Percentiles rank a stretch among this genome's conserved stretches.
Evolutionary conservation across 2,797 vertebrate species (phyloP).

Genomic region (Tragopan temminckii): DNA sequence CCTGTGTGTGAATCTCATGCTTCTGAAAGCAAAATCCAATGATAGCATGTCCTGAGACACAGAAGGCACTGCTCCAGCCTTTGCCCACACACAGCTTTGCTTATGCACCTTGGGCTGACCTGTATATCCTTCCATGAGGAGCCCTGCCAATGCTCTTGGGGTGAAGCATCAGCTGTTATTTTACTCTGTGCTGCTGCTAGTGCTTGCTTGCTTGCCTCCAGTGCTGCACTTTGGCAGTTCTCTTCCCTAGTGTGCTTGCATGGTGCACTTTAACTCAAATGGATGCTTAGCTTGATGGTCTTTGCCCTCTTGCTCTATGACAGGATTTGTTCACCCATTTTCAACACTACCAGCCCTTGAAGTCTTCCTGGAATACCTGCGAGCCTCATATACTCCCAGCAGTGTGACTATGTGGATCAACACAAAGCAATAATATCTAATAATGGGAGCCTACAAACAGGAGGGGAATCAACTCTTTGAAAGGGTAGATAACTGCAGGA

Average conservation of each 20-base stretch:
- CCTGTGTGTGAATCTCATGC: neutral
- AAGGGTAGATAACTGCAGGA: too few relatives aligned
- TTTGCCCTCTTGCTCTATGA: neutral
- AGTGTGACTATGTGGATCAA: neutral
- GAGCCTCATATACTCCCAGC: neutral
- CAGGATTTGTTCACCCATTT: neutral
- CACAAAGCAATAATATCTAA: neutral
- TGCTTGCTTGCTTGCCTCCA: fast-evolving
- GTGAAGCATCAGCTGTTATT: neutral
- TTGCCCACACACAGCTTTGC: neutral
- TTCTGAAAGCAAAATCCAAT: neutral
- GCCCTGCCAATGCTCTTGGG: neutral
- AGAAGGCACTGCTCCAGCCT: neutral
- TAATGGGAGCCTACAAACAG: too few relatives aligned
- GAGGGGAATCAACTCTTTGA: too few relatives aligned
- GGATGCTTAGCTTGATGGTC: neutral
- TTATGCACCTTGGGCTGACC: neutral
- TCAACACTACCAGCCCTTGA: neutral
- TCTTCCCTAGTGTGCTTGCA: neutral
- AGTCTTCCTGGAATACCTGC: neutral
- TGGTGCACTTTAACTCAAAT: neutral
- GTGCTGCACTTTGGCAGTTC: too few relatives aligned
- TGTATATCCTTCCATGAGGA: neutral
- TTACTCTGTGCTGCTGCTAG: neutral
- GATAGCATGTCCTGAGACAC: neutral